These are phyloP conservation scores for Allolobophora icterica DNA, from an alignment of 2,888 invertebrate species.

Conservation along the genomic window DNA sequence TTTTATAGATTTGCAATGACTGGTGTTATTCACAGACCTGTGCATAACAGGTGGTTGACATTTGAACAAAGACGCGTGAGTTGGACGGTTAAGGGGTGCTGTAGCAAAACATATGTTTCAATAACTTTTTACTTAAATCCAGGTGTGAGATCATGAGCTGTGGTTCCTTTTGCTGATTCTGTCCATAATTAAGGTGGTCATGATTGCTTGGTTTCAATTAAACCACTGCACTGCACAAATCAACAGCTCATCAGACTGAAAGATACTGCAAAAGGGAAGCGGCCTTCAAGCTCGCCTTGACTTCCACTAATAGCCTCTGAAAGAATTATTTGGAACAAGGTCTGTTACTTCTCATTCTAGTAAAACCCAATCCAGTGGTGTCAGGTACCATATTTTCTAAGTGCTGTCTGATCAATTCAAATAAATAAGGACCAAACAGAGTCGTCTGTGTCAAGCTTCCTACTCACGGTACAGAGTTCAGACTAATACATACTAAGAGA, in stretches of 20 bases:
- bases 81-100: background rate
- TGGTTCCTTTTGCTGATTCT: background rate
- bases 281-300: background rate
- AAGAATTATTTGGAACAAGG: background rate
- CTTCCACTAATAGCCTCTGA: background rate
- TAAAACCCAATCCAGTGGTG: constrained; percentile 2
- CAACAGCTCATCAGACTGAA: background rate
- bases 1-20: constrained; percentile 8
- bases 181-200: background rate
- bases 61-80: background rate
- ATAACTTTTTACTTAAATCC: background rate
- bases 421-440: background rate
- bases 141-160: background rate
- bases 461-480: background rate
- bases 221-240: background rate
- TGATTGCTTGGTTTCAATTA: constrained; percentile 10
- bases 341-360: constrained; percentile 1
- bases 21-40: background rate
- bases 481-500: background rate
- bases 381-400: background rate
- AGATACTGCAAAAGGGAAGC: background rate
- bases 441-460: background rate
- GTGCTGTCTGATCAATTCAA: constrained; percentile 9
- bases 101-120: background rate
- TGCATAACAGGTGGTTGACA: constrained; percentile 17